These are phyloP conservation scores for Drosophila pectinifera DNA, from an alignment of 1,140 invertebrate genomes.

Conservation along the genomic window DNA sequence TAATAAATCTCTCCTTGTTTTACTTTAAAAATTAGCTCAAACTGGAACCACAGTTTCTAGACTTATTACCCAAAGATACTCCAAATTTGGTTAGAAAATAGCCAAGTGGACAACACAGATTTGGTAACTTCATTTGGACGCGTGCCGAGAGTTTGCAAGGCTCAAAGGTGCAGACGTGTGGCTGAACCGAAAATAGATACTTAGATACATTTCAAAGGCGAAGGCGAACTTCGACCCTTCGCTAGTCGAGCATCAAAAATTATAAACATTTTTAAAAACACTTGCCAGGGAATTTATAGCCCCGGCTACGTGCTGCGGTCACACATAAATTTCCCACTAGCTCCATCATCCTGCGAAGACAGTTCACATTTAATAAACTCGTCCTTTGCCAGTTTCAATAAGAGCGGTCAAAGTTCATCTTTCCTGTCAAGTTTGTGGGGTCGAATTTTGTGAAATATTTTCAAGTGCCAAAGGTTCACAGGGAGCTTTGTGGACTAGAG, in stretches of 20 bases:
- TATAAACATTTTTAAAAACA: constrained; percentile 82
- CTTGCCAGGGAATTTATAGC: constrained; percentile 75
- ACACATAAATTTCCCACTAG: constrained; percentile 63
- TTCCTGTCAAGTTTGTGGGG: constrained; percentile 1
- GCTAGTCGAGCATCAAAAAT: constrained; percentile 55
- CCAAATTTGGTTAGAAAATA: constrained; percentile 9
- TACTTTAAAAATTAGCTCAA: background rate
- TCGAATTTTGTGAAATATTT: constrained; percentile 13
- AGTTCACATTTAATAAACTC: constrained; percentile 65
- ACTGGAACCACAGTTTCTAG: too few species aligned
- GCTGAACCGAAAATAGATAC: constrained; percentile 24
- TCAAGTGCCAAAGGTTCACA: background rate
- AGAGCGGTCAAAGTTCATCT: constrained; percentile 25
- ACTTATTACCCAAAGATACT: too few species aligned
- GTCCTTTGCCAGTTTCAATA: constrained; percentile 53
- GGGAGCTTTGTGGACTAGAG: background rate
- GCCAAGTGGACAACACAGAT: background rate
- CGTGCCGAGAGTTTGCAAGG: constrained; percentile 58
- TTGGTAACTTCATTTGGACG: constrained; percentile 22
- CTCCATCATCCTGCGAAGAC: constrained; percentile 35
- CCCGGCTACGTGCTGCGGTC: constrained; percentile 74
- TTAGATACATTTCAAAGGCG: constrained; percentile 21
- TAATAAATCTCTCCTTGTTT: too few species aligned
- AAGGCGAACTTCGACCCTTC: constrained; percentile 29
- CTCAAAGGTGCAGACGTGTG: constrained; percentile 76